Evolutionary conservation across 2,113 vertebrate genomes (phyloP).

Genomic region (Carassius auratus): DNA sequence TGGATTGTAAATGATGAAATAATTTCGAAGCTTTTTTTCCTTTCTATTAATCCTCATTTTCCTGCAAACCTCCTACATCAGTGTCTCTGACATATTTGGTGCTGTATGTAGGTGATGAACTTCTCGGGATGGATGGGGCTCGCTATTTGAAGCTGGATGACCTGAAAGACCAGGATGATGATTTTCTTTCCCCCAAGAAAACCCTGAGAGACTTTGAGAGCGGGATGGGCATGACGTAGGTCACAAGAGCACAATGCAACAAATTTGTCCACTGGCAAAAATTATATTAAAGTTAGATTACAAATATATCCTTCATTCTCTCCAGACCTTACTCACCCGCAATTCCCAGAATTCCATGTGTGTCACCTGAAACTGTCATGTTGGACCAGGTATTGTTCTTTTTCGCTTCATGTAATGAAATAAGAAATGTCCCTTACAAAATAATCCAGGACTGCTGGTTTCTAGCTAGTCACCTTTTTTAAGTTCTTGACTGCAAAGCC

Average conservation of each 20-base stretch:
- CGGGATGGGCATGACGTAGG: conserved; percentile 78
- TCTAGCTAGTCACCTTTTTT: neutral
- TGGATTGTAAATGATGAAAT: conserved; percentile 39
- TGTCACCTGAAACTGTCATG: conserved; percentile 90
- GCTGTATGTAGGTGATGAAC: conserved; percentile 74
- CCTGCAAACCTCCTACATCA: neutral
- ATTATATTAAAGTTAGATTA: neutral
- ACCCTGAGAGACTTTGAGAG: conserved; percentile 78
- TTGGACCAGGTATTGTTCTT: conserved; percentile 77
- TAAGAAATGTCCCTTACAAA: neutral
- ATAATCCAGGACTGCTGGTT: neutral
- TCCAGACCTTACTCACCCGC: conserved; percentile 88
- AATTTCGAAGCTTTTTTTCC: conserved; percentile 38
- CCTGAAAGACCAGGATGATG: conserved; percentile 82
- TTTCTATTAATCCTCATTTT: conserved; percentile 41
- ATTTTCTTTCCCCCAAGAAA: conserved; percentile 81
- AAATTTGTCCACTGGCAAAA: neutral
- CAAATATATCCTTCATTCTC: conserved; percentile 38
- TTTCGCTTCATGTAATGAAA: conserved; percentile 2
- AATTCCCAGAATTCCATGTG: conserved; percentile 86
- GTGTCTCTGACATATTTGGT: conserved; percentile 37
- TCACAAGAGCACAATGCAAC: neutral
- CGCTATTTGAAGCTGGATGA: conserved; percentile 80
- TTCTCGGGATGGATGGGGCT: conserved; percentile 78
- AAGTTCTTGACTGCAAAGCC: neutral